Base-by-base conservation (phyloP, 2,888 invertebrate species). In the Rhodophaea formosa region DNA sequence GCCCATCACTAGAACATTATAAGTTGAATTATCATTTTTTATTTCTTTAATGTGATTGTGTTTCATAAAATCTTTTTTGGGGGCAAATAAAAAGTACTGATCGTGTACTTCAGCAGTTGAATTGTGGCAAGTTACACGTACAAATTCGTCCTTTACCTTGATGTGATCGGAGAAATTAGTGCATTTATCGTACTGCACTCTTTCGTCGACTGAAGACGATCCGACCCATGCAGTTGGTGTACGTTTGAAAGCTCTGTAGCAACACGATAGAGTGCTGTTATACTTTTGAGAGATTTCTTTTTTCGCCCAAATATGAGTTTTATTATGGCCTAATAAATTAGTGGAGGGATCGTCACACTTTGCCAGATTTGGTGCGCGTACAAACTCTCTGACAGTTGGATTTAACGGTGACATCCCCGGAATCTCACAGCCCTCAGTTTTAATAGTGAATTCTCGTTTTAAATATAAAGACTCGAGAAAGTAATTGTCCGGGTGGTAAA, bases 1-100 rank as follows among this genome's bases (percentile, higher is more conserved):
- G 8, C 98, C 98, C 62, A 98, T 83, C 32, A 98, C 88, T 62
- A 98, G 90, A 0, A 98, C 93, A 66, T 95, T 97, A 53, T 94
- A 87, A 58, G 72, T 68, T 1, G 80, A 23, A 23, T 23, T 23
- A 23, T 23, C 23, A 23, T 23, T 23, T 23, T 23, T 23, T 23
- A 23, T 2, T 23, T 23, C 62, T n/a, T 61, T 65, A 61, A 67
- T 76, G n/a, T 63, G 64, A 8, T 64, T 59, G 58, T 79, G 77
- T 54, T 71, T 71, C 16, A 59, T 73, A 52, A 64, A 63, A 1
- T 68, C 66, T 68, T 84, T 89, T 66, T 91, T 79, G 17, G 92
- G 93, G 8, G 94, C 91, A 71, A 95, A 95, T 32, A 93, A 81
- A 75, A 95, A 95, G 70, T 93, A 95, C 70, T 96, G 95, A 66